These are phyloP conservation scores for Pluvialis apricaria DNA, from an alignment of 2,113 vertebrate genomes.

Conservation along the genomic window DNA sequence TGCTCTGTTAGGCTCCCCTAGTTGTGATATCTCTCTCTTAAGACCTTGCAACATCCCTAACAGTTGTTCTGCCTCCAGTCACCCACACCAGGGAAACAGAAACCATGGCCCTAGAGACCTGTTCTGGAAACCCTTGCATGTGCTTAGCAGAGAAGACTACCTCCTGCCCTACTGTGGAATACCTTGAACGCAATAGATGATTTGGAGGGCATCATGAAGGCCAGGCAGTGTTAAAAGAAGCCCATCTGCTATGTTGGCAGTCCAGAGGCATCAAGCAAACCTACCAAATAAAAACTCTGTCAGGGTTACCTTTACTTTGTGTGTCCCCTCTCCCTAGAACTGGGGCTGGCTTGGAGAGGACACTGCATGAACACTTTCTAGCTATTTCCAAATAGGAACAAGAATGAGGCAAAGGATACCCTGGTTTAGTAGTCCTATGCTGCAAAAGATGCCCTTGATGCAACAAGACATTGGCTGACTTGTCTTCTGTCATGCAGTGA, in stretches of 20 bases:
- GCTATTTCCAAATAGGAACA: background rate
- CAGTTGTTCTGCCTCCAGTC: background rate
- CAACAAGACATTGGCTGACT: background rate
- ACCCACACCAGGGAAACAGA: background rate
- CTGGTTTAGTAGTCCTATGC: background rate
- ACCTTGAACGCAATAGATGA: rapidly evolving
- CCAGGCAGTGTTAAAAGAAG: background rate
- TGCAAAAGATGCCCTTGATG: background rate
- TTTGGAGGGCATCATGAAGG: background rate
- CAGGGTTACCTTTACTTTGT: background rate
- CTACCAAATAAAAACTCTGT: background rate
- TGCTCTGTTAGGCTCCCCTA: background rate
- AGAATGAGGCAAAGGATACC: background rate
- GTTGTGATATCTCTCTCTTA: background rate
- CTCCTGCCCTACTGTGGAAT: background rate
- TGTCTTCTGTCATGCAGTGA: rapidly evolving
- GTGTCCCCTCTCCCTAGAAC: background rate
- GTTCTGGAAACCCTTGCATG: background rate
- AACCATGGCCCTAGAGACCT: background rate
- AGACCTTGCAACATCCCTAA: background rate
- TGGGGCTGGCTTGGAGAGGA: background rate
- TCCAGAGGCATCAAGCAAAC: background rate
- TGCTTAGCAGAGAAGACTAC: background rate
- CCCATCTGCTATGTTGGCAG: background rate
- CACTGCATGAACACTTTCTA: background rate